Conservation (phyloP, 2,113 vertebrate genomes). For the Asarcornis scutulata region DNA sequence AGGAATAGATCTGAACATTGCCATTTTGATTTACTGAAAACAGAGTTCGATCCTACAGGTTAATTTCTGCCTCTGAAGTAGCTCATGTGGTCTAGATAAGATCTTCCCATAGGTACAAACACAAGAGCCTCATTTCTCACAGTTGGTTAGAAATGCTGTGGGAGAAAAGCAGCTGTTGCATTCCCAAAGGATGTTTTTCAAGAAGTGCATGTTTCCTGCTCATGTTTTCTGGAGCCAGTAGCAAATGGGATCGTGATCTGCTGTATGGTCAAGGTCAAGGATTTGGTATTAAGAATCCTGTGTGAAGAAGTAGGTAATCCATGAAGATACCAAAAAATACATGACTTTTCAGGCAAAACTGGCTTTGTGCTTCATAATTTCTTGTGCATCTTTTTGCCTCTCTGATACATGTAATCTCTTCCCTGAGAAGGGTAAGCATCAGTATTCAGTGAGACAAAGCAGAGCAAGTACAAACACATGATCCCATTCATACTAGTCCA, state of each 20-base stretch:
- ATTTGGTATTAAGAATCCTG: background rate
- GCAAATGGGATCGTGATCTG: background rate
- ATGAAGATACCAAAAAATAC: background rate
- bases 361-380: background rate
- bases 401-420: background rate
- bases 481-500: background rate
- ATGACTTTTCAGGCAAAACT: background rate
- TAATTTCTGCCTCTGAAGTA: background rate
- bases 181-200: background rate
- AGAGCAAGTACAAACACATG: background rate
- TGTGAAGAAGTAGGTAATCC: background rate
- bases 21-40: background rate
- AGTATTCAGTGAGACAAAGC: background rate
- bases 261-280: background rate
- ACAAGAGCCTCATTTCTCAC: background rate
- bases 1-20: background rate
- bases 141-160: background rate
- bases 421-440: background rate
- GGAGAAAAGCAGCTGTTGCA: background rate
- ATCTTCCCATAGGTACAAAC: background rate
- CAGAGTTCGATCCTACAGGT: background rate
- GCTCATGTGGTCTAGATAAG: accelerated
- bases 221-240: background rate
- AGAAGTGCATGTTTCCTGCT: background rate
- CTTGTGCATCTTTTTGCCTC: background rate